Conservation (phyloP, 2,797 vertebrate genomes). For the Cyclura pinguis region DNA sequence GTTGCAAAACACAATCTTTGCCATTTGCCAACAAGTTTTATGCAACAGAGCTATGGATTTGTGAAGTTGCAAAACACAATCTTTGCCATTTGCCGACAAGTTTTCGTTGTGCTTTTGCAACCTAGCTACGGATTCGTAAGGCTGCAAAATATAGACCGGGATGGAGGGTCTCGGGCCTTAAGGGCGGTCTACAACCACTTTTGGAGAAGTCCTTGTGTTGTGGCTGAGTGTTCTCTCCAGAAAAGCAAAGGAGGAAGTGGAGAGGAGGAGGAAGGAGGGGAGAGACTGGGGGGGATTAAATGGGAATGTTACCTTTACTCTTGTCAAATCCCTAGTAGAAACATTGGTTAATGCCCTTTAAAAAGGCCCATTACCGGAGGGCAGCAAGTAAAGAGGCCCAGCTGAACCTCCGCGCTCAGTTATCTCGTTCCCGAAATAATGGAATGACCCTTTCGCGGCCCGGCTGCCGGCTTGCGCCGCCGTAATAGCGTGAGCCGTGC, state of each 20-base stretch:
- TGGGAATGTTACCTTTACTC: slow-evolving; percentile 77
- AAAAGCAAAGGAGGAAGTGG: neutral
- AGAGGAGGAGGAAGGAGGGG: neutral
- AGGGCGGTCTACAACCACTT: no score
- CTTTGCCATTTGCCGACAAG: no score
- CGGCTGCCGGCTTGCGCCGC: slow-evolving; percentile 72
- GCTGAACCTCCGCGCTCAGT: slow-evolving; percentile 62
- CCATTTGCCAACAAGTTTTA: no score
- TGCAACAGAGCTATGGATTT: no score
- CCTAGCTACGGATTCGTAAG: no score
- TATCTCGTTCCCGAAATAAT: slow-evolving; percentile 83
- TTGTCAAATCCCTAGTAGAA: slow-evolving; percentile 78
- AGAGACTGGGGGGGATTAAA: slow-evolving; percentile 71
- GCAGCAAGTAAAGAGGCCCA: slow-evolving; percentile 72
- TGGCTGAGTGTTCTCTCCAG: neutral
- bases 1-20: no score
- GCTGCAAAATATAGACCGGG: no score
- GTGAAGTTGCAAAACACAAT: no score
- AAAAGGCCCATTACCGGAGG: slow-evolving; percentile 80
- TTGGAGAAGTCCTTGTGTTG: neutral
- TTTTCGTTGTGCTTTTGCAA: no score
- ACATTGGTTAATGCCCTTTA: slow-evolving; percentile 79
- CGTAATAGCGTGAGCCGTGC: slow-evolving; percentile 85
- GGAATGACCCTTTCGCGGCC: slow-evolving; percentile 87
- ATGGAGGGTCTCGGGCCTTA: no score